Evolutionary conservation across 2,888 invertebrate genomes (phyloP).

Genomic region (Galerucella calmariensis): DNA sequence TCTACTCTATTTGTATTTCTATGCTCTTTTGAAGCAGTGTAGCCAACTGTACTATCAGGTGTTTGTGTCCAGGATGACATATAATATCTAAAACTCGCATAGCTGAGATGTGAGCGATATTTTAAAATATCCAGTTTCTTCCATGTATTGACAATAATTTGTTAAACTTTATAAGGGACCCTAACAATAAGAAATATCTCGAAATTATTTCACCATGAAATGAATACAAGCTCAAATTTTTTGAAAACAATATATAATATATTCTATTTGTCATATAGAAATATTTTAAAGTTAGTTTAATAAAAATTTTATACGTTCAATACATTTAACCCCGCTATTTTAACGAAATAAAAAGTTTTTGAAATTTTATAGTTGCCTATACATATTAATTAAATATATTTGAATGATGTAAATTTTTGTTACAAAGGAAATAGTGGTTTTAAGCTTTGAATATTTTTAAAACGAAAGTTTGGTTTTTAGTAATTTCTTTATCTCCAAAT

Average conservation of each 20-base stretch:
- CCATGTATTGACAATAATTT: background rate
- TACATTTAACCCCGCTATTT: conserved; percentile 11
- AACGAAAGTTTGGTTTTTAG: background rate
- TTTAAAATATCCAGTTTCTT: background rate
- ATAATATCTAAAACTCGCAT: background rate
- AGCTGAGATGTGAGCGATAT: background rate
- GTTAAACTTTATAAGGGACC: conserved; percentile 23
- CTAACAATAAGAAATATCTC: background rate
- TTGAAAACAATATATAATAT: conserved; percentile 25
- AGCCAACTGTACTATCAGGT: too few species aligned
- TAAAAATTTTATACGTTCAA: conserved; percentile 31
- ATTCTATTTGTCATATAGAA: conserved; percentile 27
- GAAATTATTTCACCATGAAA: conserved; percentile 41
- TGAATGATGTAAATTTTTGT: background rate
- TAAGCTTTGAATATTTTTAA: background rate
- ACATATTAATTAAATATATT: background rate
- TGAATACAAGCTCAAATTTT: conserved; percentile 41
- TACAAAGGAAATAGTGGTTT: background rate
- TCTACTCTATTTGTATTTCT: too few species aligned
- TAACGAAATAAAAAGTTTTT: conserved; percentile 6
- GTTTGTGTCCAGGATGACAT: too few species aligned
- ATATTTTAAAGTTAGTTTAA: conserved; percentile 30
- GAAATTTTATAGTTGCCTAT: conserved; percentile 25
- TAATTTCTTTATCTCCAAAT: background rate
- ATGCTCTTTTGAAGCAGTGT: too few species aligned